Evolutionary conservation across 1,140 invertebrate species (phyloP), one percentile per base, ranked within the genome.

Genomic region (Megathymus violae): DNA sequence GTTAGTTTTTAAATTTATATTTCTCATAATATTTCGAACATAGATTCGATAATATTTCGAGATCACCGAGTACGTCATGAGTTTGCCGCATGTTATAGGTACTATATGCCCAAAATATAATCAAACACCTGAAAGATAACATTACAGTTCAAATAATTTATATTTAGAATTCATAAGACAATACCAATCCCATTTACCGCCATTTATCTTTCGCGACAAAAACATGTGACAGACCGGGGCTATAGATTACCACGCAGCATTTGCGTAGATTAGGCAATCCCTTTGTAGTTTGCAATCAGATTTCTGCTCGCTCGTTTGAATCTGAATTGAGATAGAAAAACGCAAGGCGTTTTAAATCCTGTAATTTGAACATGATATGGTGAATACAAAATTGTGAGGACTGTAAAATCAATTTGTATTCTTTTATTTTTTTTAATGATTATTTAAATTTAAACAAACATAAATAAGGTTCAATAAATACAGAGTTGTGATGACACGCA

Each of bases 201-300:
- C 14, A 51, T 54, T 38, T 22, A 54, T 54, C 51, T 41, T 50
- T 16, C 47, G 15, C 22, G 51, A 19, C 51, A 54, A 54, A 54
- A 54, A 41, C 51, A 54, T 25, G 38, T 54, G 36, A 41, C 19
- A 41, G 36, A 41, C 36, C 51, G 34, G 51, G 51, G 11, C 51
- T 41, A 54, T 54, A 54, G 50, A 54, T 54, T 41, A 54, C 43
- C 52, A 56, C 22, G 41, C 48, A 27, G 52, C 15, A 25, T 58
- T 58, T 58, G 54, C 25, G 22, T 46, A 58, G 41, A 58, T 58
- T 58, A 58, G 54, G 41, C 54, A 58, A 58, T 31, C 54, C 41
- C 54, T 46, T 46, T 58, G 52, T 58, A 41, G 52, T 44, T 25
- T n/a, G 41, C 52, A 44, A 58, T 58, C 61, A 43, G 13, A 47